Conservation (phyloP, 2,797 vertebrate species). For the Neosalanx taihuensis region DNA sequence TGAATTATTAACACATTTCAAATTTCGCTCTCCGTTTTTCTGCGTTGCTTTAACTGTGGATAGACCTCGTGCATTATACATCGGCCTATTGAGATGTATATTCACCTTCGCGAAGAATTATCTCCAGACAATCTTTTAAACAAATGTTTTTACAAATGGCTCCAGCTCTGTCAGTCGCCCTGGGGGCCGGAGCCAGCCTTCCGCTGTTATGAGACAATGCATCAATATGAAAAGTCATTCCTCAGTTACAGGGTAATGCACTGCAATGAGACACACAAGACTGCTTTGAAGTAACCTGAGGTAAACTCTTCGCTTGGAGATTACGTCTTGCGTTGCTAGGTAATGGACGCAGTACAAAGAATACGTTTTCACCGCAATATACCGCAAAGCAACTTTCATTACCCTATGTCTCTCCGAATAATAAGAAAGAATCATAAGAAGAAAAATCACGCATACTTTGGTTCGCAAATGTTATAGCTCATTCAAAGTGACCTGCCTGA, state of each 20-base stretch:
- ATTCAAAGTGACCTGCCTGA: too few species aligned
- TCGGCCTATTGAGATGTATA: slow-evolving; percentile 50
- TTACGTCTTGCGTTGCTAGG: too few species aligned
- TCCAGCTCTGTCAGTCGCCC: slow-evolving; percentile 22
- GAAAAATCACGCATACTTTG: too few species aligned
- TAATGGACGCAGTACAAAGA: too few species aligned
- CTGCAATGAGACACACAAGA: background rate
- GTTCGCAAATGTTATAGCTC: too few species aligned
- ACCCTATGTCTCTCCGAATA: too few species aligned
- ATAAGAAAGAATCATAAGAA: too few species aligned
- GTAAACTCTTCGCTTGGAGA: too few species aligned
- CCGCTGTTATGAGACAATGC: slow-evolving; percentile 27
- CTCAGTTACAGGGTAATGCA: background rate
- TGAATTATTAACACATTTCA: slow-evolving; percentile 68
- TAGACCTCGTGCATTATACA: slow-evolving; percentile 62
- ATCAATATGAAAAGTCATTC: background rate
- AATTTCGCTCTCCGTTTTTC: slow-evolving; percentile 50
- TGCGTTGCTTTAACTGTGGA: slow-evolving; percentile 59
- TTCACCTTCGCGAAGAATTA: slow-evolving; percentile 53
- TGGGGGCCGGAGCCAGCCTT: slow-evolving; percentile 8
- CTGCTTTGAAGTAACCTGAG: background rate
- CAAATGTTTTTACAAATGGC: slow-evolving; percentile 53
- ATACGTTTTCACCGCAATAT: too few species aligned
- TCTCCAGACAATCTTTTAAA: slow-evolving; percentile 48
- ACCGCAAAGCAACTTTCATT: too few species aligned